A percentile compares a stretch with the other conserved stretches of the same genome.
phyloP scores from a whole-genome alignment of 2,113 vertebrate species.

The Chionomys nivalis region DNA sequence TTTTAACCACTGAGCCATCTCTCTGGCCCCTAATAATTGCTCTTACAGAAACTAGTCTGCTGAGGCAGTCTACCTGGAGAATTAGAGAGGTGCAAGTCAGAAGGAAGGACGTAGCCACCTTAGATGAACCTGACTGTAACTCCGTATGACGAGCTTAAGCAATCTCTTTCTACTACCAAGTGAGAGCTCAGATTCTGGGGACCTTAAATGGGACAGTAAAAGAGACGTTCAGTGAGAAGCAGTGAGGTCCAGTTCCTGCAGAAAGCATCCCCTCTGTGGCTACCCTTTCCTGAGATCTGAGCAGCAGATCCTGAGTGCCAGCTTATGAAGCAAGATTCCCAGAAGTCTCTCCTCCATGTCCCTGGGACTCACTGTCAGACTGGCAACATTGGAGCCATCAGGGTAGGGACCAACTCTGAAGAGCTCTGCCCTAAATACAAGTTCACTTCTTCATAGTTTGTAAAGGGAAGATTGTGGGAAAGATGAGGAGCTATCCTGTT shows the following conservation, averaged over 20 bases:
- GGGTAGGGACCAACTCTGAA: background rate
- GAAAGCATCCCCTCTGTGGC: background rate
- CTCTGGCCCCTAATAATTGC: background rate
- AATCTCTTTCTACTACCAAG: background rate
- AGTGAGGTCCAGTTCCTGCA: background rate
- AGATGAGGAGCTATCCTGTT: background rate
- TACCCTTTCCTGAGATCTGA: background rate
- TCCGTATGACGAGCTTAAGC: background rate
- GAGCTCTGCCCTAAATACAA: background rate
- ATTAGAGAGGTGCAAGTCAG: background rate
- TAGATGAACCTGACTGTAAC: background rate
- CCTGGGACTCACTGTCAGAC: background rate
- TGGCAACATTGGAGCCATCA: background rate
- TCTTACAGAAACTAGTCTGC: background rate
- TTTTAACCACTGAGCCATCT: no score
- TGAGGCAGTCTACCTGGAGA: background rate
- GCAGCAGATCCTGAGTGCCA: background rate
- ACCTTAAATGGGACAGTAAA: accelerated
- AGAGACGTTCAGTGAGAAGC: background rate
- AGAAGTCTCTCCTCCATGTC: background rate
- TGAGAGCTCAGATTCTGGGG: background rate
- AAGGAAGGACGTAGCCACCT: background rate
- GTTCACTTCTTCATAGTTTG: background rate
- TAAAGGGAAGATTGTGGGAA: background rate
- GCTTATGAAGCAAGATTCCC: background rate